Base-by-base conservation (phyloP, 2,113 vertebrate genomes). In the Asarcornis scutulata region DNA sequence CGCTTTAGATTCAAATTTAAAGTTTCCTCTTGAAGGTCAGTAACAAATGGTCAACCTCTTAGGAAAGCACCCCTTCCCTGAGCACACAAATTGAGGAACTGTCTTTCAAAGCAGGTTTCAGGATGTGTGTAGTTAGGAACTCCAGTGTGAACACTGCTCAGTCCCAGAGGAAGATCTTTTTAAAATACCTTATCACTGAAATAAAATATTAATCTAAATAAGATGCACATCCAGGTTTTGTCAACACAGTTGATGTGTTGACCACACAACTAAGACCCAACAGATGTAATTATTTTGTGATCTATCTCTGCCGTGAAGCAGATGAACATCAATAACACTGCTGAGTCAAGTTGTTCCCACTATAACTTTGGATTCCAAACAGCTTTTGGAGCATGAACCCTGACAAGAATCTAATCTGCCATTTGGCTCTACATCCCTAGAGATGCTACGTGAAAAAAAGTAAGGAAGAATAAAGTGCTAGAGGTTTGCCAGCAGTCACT, bases 191-290 rank as follows among this genome's bases (percentile, higher is more conserved):
- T 73, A 42, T 48, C 0, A 0, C 25, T 81, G 66, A 82, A 89
- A 78, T 18, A 81, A 87, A 68, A 50, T 26, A 38, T 86, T 38
- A 22, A 89, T 44, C 56, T 44, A 67, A 71, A 66, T 62, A 42
- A 53, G 8, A 9, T 20, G 17, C 25, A 60, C 0, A 0, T 22
- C 55, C 60, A 18, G 10, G 3, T 1, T 26, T 86, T 93, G 62
- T 22, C 42, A 53, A 3, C 9, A 38, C 36, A 13, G 20, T 36
- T 31, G 27, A 3, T 32, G 26, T 27, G 17, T 4, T 6, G 7
- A 50, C 55, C 22, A 15, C 23, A 63, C 3, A 13, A 27, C 40
- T 59, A 40, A 59, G 42, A 60, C 29, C 36, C 27, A 56, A 58
- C 11, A 72, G 50, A 50, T 40, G 11, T 26, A 38, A 78, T 58